Conservation (phyloP, 2,888 invertebrate species). For the Orchesella flavescens region DNA sequence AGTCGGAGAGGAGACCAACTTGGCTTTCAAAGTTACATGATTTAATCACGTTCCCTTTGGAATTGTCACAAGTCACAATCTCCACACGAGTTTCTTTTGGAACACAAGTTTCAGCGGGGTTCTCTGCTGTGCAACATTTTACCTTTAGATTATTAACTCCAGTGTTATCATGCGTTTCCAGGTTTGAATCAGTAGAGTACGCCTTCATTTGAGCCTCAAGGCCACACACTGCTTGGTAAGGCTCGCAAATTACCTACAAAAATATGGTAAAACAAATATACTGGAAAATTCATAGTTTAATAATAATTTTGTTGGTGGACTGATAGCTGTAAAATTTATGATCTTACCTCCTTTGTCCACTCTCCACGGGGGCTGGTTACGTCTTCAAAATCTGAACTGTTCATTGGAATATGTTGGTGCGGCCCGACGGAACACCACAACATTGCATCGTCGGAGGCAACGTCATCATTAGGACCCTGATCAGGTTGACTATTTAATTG, state of each 20-base stretch:
- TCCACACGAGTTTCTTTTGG: neutral
- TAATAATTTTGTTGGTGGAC: no score
- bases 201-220: neutral
- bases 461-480: neutral
- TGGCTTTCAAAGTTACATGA: neutral
- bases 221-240: neutral
- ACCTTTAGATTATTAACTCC: neutral
- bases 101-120: neutral
- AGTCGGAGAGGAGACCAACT: neutral
- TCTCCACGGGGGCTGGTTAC: neutral
- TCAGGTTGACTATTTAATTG: neutral
- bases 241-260: neutral
- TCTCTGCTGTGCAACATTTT: neutral
- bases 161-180: constrained; percentile 6
- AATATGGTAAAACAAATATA: neutral
- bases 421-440: neutral
- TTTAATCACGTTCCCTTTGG: neutral
- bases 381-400: neutral
- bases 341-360: constrained; percentile 4
- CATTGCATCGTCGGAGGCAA: neutral
- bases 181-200: neutral
- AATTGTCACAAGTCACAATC: constrained; percentile 13
- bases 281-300: no score
- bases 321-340: no score
- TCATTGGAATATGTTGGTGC: neutral